A percentile compares a stretch with the other conserved stretches of the same genome.
Evolutionary conservation across 1,140 invertebrate genomes (phyloP).

Genomic region (Dryas iulia): DNA sequence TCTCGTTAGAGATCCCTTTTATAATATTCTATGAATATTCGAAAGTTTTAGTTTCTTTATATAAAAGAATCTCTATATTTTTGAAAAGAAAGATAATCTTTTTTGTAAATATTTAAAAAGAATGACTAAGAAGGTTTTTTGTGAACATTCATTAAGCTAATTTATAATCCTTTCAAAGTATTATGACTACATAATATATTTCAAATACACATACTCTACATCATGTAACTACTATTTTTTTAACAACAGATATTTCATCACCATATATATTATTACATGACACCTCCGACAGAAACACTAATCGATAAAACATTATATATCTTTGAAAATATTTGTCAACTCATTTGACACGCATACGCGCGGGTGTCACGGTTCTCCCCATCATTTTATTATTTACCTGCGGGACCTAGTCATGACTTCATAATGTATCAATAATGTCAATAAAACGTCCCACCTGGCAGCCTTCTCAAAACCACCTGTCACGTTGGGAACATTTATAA

Average conservation of each 20-base stretch:
- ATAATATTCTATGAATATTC: background rate
- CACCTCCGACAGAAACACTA: background rate
- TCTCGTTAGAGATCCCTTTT: background rate
- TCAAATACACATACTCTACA: too few relatives aligned
- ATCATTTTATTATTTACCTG: conserved; percentile 35
- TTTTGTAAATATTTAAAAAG: too few relatives aligned
- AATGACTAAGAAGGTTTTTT: too few relatives aligned
- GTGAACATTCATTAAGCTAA: background rate
- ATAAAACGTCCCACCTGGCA: conserved; percentile 40
- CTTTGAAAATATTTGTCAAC: conserved; percentile 15
- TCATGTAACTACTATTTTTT: background rate
- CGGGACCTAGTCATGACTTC: conserved; percentile 39
- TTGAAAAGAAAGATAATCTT: too few relatives aligned
- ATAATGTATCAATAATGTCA: conserved; percentile 56
- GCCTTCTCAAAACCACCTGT: conserved; percentile 49
- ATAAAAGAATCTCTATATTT: too few relatives aligned
- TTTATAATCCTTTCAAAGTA: too few relatives aligned
- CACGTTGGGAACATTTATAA: conserved; percentile 58
- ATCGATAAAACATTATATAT: background rate
- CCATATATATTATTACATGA: background rate
- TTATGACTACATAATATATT: too few relatives aligned
- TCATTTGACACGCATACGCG: conserved; percentile 17
- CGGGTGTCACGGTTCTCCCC: conserved; percentile 19
- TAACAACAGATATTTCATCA: background rate
- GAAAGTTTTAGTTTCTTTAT: too few relatives aligned